These are phyloP conservation scores for Sciaenops ocellatus DNA, from an alignment of 2,797 vertebrate genomes.

Conservation along the genomic window DNA sequence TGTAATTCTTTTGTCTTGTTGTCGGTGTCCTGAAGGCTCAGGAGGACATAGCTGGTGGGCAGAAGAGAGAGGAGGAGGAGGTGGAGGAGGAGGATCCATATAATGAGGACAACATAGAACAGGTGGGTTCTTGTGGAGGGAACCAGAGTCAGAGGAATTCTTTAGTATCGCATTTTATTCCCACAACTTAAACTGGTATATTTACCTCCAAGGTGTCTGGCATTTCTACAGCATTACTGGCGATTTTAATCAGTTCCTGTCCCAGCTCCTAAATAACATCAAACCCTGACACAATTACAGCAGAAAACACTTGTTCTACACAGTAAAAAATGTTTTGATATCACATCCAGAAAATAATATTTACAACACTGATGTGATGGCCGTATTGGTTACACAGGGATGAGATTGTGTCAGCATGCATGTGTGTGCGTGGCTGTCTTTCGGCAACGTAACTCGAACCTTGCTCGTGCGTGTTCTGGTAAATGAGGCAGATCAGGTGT, in stretches of 20 bases:
- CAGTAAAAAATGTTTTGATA: not conserved
- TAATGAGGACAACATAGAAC: conserved; percentile 90
- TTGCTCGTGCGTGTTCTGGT: conserved; percentile 16
- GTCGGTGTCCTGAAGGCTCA: conserved; percentile 84
- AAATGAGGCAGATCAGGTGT: conserved; percentile 67
- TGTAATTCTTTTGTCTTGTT: not conserved
- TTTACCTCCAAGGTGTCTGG: no score
- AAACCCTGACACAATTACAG: not conserved
- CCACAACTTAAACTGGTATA: not conserved
- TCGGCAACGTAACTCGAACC: conserved; percentile 64
- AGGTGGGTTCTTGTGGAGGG: conserved; percentile 77
- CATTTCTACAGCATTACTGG: no score
- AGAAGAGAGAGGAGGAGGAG: conserved; percentile 84
- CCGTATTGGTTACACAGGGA: not conserved
- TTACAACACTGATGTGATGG: not conserved
- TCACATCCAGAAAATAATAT: not conserved
- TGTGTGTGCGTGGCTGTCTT: conserved; percentile 14
- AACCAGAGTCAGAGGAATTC: not conserved
- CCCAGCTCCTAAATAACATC: not conserved
- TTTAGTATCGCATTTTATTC: not conserved
- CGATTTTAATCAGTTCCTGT: not conserved
- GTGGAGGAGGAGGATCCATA: conserved; percentile 91
- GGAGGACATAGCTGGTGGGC: conserved; percentile 92
- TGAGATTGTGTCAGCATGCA: conserved; percentile 22
- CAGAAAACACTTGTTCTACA: not conserved